phyloP scores from a whole-genome alignment of 2,113 vertebrate genomes.

The Mirza zaza region DNA sequence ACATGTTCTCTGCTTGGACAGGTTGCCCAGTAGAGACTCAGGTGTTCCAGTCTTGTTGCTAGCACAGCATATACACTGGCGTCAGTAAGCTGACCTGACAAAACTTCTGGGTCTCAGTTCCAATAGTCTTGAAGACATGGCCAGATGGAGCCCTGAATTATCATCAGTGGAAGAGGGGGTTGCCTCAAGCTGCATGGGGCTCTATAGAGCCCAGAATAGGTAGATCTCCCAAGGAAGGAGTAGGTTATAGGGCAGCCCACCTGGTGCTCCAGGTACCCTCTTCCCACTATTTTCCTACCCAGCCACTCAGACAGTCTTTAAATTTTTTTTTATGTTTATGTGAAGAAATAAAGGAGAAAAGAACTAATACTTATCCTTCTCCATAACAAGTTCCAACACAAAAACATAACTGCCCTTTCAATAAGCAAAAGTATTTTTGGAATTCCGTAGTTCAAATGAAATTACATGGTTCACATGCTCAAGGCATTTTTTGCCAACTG shows the following conservation, averaged over 20 bases:
- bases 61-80: neutral
- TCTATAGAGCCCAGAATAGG: neutral
- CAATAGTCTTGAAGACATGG: neutral
- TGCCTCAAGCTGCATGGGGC: neutral
- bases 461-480: slow-evolving; percentile 69
- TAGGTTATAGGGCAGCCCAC: neutral
- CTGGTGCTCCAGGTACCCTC: neutral
- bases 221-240: neutral
- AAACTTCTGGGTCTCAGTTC: neutral
- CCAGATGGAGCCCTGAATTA: neutral
- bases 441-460: slow-evolving; percentile 69
- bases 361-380: slow-evolving; percentile 41
- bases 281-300: slow-evolving; percentile 22
- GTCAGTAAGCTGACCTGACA: neutral
- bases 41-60: neutral
- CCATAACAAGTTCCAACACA: slow-evolving; percentile 50
- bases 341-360: slow-evolving; percentile 29
- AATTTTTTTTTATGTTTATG: slow-evolving; percentile 58
- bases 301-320: neutral
- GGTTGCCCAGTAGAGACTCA: neutral
- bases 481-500: slow-evolving; percentile 49
- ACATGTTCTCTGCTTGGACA: neutral
- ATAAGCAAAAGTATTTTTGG: slow-evolving; percentile 73
- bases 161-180: neutral
- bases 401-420: slow-evolving; percentile 54